Base-by-base conservation (phyloP, 2,888 invertebrate genomes). In the Eupithecia dodoneata region DNA sequence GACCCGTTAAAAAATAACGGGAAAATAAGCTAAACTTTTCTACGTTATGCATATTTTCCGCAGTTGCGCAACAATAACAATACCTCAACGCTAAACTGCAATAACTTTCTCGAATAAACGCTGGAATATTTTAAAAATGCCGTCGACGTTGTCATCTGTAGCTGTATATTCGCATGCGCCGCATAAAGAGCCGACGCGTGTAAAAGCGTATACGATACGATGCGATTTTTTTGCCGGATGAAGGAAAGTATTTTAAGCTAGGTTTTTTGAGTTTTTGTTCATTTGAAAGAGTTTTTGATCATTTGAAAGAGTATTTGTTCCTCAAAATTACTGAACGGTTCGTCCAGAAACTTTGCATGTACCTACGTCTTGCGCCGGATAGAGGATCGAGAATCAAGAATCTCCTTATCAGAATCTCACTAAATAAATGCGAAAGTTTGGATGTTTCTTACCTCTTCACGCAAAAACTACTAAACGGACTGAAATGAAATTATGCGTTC, bases 71-170 rank as follows among this genome's bases (percentile, higher is more conserved):
- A 41, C 63, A 44, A 74, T 69, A 74, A 69, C 69, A 69, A 7
- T 69, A 69, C 47, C 9, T 47, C n/a, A 69, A 44, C 45, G 47
- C 45, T 69, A 47, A 69, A 69, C 69, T 69, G 69, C 44, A 69
- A 69, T 69, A 69, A 69, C 4, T 63, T 69, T 69, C 69, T 47
- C 44, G 10, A 42, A 47, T 69, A 69, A 69, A 69, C 44, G 10
- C 4, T 30, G 10, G 63, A 63, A 63, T 59, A 59, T 30, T 63
- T 63, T 63, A 30, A 63, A 63, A 63, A 63, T 63, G 10, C 63
- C 63, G 30, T 4, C 30, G 9, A 18, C 18, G 18, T 10, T 63
- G 63, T 63, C 30, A 63, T 63, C 4, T 63, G 30, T 63, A 30
- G 30, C 63, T 63, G 55, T 9, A 59, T 59, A 59, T 59, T n/a